Conservation (phyloP, 1,140 invertebrate genomes). For the Musca vetustissima region DNA sequence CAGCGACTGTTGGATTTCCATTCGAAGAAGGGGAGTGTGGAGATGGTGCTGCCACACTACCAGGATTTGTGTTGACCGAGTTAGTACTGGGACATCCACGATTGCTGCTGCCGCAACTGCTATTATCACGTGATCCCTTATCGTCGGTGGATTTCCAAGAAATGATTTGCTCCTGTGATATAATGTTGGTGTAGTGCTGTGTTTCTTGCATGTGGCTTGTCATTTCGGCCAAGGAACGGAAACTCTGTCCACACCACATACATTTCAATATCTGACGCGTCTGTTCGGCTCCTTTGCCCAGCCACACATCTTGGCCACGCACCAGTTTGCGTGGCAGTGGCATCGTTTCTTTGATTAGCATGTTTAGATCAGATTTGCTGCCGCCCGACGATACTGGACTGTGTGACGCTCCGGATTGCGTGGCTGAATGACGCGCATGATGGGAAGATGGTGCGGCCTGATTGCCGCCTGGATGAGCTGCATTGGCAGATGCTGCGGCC, state of each 20-base stretch:
- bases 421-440: conserved; percentile 54
- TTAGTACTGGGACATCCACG: conserved; percentile 8
- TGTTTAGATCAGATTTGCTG: conserved; percentile 76
- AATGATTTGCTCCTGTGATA: conserved; percentile 94
- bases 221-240: conserved; percentile 93
- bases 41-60: conserved; percentile 17
- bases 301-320: conserved; percentile 96
- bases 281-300: conserved; percentile 96
- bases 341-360: conserved; percentile 90
- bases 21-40: conserved; percentile 56
- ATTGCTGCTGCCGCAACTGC: conserved; percentile 41
- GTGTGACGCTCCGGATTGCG: conserved; percentile 39
- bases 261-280: conserved; percentile 96
- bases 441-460: conserved; percentile 58
- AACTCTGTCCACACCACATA: conserved; percentile 99
- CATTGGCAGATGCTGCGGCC: conserved; percentile 3
- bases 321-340: conserved; percentile 92
- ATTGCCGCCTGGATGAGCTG: conserved; percentile 9
- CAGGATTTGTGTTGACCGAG: conserved; percentile 5
- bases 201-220: conserved; percentile 98
- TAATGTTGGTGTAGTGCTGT: conserved; percentile 97
- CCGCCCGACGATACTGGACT: conserved; percentile 45
- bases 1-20: conserved; percentile 72
- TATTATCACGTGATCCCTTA: conserved; percentile 57
- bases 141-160: conserved; percentile 93